Percentiles rank a stretch among this genome's conserved stretches.
Conservation (phyloP, 2,113 vertebrate genomes). For the Alligator sinensis region DNA sequence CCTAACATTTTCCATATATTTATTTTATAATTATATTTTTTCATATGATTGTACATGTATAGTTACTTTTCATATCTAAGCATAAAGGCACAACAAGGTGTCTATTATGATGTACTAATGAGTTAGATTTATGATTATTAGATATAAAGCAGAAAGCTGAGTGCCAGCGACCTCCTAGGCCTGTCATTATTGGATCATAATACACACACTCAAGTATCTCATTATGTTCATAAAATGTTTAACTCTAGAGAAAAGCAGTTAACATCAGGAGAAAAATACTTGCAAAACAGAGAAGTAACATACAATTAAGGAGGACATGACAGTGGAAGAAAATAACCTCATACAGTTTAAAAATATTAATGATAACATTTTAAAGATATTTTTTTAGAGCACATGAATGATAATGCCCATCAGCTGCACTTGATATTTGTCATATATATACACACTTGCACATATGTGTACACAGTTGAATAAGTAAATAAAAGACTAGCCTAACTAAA, state of each 20-base stretch:
- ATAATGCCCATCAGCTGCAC: not conserved
- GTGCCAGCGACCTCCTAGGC: not conserved
- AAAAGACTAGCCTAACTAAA: not conserved
- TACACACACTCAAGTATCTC: not conserved
- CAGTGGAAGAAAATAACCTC: not conserved
- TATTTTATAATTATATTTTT: not conserved
- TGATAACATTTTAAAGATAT: not conserved
- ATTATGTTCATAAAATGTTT: not conserved
- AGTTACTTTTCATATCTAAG: not conserved
- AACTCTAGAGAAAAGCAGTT: not conserved
- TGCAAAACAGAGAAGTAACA: not conserved
- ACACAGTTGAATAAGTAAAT: not conserved
- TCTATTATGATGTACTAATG: not conserved
- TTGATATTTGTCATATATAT: not conserved
- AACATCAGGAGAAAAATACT: not conserved
- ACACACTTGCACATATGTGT: not conserved
- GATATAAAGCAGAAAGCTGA: not conserved
- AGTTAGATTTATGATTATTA: not conserved
- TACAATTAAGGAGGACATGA: not conserved
- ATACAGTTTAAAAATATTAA: not conserved
- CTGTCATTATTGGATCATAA: conserved; percentile 5
- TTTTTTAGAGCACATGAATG: not conserved
- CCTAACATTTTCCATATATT: not conserved
- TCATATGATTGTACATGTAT: not conserved
- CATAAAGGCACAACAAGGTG: not conserved